Conservation (phyloP, 2,797 vertebrate genomes). For the Avahi laniger region DNA sequence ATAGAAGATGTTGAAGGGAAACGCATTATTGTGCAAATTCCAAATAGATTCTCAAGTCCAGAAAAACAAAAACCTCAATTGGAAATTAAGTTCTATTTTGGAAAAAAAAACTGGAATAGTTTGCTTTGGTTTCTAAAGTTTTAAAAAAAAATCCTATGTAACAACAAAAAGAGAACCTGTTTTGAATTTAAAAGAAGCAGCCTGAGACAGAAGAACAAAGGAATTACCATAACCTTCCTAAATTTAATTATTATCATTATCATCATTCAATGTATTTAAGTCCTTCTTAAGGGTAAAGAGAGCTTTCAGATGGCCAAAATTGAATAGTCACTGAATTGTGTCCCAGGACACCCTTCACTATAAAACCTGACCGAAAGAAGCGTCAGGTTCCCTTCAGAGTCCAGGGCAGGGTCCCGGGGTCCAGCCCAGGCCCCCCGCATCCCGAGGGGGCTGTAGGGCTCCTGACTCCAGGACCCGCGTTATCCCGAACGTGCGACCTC, state of each 20-base stretch:
- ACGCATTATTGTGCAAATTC: slow-evolving; percentile 10
- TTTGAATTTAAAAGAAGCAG: slow-evolving; percentile 26
- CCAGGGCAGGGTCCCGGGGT: neutral
- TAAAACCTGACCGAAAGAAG: neutral
- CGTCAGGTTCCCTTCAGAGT: neutral
- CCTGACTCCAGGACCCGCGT: too few species aligned
- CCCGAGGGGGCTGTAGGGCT: neutral
- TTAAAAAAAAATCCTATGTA: neutral
- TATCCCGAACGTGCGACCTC: too few species aligned
- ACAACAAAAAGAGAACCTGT: neutral
- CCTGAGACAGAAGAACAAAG: neutral
- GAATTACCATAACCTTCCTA: neutral
- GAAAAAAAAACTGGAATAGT: neutral
- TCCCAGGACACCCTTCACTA: neutral
- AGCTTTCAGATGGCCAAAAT: neutral
- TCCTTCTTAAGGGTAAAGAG: neutral
- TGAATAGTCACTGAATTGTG: neutral
- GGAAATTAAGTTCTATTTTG: neutral
- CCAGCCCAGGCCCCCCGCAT: neutral
- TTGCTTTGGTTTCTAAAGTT: slow-evolving; percentile 32
- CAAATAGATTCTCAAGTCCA: slow-evolving; percentile 45
- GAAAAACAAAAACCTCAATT: neutral
- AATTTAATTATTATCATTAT: neutral
- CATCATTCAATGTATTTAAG: neutral
- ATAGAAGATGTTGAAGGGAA: neutral